Base-by-base conservation (phyloP, 2,113 vertebrate species). In the Speoplatyrhinus poulsoni region DNA sequence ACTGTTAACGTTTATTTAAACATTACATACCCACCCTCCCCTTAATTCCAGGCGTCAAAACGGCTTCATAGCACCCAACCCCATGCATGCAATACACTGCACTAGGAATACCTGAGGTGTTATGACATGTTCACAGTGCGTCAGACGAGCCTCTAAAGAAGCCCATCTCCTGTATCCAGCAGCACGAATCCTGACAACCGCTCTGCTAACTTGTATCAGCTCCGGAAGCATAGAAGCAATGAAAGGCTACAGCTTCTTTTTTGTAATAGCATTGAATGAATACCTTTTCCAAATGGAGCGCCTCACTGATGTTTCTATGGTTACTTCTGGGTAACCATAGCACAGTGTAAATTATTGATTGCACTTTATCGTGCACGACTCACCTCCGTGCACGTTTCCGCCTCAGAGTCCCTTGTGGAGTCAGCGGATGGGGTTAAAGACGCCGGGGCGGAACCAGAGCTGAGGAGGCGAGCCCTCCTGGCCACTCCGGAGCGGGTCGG, bases 401-500 rank as follows among this genome's bases (percentile, higher is more conserved):
- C 56, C 11, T 11, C 72, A 85, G 85, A 81, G 26, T 76, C 80
- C 5, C 32, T 48, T n/a, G 70, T 54, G 57, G 72, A 66, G n/a
- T 59, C 50, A 56, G 52, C 78, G 67, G 80, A 82, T 73, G 62
- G 67, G 67, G 62, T 86, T 70, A 77, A 65, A 0, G 89, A 8
- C 59, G 72, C 63, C 6, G 76, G 76, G 65, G 68, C 16, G 46
- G 85, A 84, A 41, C 55, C 80, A 4, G 86, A 84, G 79, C 67
- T 88, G 72, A 85, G 83, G 71, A 92, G 85, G 26, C 54, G 82
- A 72, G 77, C 88, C 46, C 86, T 89, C 54, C 56, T 91, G n/a
- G 82, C 82, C 0, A 62, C 88, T 82, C 70, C 90, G 80, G 91
- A 92, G 64, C 69, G 65, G 50, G 76, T 81, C 3, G 87, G 83